Percentiles rank a stretch among this genome's conserved stretches.
These are phyloP conservation scores for Hippocampus abdominalis DNA, from an alignment of 2,113 vertebrate species.

Conservation along the genomic window DNA sequence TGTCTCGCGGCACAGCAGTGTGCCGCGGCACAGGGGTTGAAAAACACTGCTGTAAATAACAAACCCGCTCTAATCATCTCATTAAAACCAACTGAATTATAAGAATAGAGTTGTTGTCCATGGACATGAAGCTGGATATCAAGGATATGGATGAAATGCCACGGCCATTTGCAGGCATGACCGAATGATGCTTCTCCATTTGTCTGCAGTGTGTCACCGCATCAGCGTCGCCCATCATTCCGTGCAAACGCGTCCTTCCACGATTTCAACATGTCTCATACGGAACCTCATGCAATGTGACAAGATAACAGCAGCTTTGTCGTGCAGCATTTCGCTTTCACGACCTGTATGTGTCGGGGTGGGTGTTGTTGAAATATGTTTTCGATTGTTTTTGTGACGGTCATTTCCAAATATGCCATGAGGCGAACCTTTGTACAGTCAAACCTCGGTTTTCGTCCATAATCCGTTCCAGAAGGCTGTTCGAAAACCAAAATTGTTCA, in stretches of 20 bases:
- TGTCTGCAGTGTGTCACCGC: slow-evolving; percentile 39
- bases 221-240: slow-evolving; percentile 44
- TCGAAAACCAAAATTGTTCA: too few species aligned
- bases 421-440: background rate
- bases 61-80: too few species aligned
- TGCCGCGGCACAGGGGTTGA: too few species aligned
- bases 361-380: background rate
- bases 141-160: background rate
- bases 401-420: background rate
- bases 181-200: slow-evolving; percentile 50
- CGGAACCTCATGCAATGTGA: slow-evolving; percentile 13
- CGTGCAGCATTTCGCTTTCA: slow-evolving; percentile 6
- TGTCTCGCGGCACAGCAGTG: too few species aligned
- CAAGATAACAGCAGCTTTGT: slow-evolving; percentile 6
- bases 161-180: slow-evolving; percentile 40
- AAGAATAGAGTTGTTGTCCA: too few species aligned
- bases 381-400: too few species aligned
- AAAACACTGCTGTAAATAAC: too few species aligned
- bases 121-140: background rate
- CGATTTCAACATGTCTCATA: slow-evolving; percentile 25
- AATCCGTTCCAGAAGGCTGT: too few species aligned
- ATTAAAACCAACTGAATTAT: too few species aligned
- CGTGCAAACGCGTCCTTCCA: slow-evolving; percentile 51
- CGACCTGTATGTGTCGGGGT: slow-evolving; percentile 3
- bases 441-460: too few species aligned